Conservation (phyloP, 1,140 invertebrate species). For the Penaeus chinensis region DNA sequence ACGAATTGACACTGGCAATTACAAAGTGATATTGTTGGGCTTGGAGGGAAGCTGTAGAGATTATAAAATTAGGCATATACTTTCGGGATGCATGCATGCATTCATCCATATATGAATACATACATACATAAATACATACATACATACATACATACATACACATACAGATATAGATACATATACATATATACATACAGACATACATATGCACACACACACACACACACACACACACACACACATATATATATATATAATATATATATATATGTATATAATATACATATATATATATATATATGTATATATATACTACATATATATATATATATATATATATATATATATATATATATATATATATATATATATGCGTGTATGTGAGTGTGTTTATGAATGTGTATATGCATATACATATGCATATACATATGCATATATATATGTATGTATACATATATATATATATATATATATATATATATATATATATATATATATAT, state of each 20-base stretch:
- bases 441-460: conserved; percentile 5
- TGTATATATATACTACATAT: conserved; percentile 4
- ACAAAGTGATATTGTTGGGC: no score
- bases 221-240: no score
- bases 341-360: conserved; percentile 28
- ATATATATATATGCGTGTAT: conserved; percentile 10
- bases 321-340: conserved; percentile 21
- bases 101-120: no score
- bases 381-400: neutral
- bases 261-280: conserved; percentile 7
- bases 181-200: no score
- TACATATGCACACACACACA: no score
- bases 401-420: neutral
- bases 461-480: neutral
- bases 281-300: conserved; percentile 24
- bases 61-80: no score
- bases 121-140: no score
- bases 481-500: conserved; percentile 23
- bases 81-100: no score
- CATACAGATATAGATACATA: no score
- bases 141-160: no score
- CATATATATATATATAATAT: neutral
- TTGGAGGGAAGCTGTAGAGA: no score
- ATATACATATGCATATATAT: neutral
- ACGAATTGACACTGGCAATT: no score